Evolutionary conservation across 92 coral and sea anemone species (phyloP).

Genomic region (Umimayanthus kanabou): DNA sequence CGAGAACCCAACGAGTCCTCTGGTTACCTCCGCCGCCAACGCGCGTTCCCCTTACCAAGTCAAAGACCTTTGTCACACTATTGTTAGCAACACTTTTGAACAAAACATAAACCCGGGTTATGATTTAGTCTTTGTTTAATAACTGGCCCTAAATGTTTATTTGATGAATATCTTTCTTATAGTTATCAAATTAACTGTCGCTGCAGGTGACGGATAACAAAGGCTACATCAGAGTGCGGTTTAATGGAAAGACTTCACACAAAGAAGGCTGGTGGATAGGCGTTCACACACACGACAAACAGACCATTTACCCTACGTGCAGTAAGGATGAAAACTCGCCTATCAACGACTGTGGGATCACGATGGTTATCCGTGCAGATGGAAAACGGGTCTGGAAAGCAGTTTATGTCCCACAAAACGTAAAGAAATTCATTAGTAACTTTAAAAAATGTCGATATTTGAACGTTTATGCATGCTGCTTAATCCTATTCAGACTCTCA

Average conservation of each 20-base stretch:
- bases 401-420: neutral
- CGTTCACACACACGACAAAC: conserved; percentile 10
- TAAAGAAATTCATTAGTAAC: no score
- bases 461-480: neutral
- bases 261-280: neutral
- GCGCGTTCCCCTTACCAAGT: no score
- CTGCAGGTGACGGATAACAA: neutral
- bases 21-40: no score
- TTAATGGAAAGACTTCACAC: neutral
- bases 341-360: neutral
- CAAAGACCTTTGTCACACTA: no score
- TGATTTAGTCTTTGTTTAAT: no score
- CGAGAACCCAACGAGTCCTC: no score
- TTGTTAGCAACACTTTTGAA: no score
- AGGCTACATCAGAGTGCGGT: neutral
- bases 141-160: no score
- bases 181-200: neutral
- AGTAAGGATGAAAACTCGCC: neutral
- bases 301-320: neutral
- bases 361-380: neutral
- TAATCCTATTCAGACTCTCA: neutral
- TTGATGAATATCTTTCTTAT: no score
- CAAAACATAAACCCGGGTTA: no score
- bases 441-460: neutral
- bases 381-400: neutral